Evolutionary conservation across 2,113 vertebrate species (phyloP).

Genomic region (Gasterosteus aculeatus): DNA sequence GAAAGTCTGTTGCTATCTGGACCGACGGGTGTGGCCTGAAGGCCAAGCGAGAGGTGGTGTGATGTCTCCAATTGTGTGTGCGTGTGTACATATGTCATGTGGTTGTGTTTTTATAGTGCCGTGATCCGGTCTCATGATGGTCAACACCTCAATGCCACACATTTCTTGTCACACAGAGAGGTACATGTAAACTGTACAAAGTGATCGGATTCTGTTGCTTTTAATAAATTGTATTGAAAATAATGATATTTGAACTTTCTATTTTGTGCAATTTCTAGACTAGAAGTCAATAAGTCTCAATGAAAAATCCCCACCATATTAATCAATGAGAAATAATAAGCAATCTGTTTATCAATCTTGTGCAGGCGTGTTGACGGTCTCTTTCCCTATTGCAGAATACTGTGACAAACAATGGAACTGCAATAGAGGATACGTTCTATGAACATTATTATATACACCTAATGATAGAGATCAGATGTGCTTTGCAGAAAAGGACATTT

Average conservation of each 20-base stretch:
- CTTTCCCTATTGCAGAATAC: neutral
- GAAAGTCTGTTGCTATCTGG: constrained; percentile 29
- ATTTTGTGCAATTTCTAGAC: too few relatives aligned
- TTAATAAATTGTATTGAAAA: neutral
- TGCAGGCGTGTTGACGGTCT: neutral
- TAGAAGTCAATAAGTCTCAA: neutral
- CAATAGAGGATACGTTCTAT: neutral
- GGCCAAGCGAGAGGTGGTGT: constrained; percentile 50
- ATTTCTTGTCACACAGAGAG: constrained; percentile 14
- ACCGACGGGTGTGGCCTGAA: constrained; percentile 33
- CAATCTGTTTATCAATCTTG: neutral
- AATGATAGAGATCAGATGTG: neutral
- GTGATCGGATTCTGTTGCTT: neutral
- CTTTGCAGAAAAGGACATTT: neutral
- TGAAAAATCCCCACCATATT: neutral
- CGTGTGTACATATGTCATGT: constrained; percentile 35
- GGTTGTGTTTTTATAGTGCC: constrained; percentile 51
- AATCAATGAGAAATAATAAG: neutral
- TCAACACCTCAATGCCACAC: constrained; percentile 54
- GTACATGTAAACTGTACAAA: neutral
- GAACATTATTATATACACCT: neutral
- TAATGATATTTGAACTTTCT: neutral
- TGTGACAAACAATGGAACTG: neutral
- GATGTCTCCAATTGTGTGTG: constrained; percentile 33
- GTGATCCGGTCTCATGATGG: constrained; percentile 58